Evolutionary conservation across 1,140 invertebrate species (phyloP).

Genomic region (Sycophila sp.): DNA sequence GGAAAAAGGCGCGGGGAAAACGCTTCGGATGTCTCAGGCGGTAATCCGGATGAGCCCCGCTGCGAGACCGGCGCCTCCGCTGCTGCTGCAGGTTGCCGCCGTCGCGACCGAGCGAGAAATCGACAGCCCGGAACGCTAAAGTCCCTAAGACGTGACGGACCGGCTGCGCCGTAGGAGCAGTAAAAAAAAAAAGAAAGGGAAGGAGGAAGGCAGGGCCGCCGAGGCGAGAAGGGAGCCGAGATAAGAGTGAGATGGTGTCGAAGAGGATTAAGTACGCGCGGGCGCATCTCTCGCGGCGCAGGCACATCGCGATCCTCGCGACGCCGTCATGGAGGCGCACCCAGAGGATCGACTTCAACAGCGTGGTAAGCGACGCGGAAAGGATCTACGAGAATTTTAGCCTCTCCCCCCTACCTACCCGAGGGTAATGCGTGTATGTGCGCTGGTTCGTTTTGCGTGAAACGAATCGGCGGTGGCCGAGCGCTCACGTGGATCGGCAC

Average conservation of each 20-base stretch:
- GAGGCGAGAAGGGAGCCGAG: background rate
- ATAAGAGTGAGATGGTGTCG: conserved; percentile 45
- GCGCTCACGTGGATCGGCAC: too few relatives aligned
- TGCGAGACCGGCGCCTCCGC: background rate
- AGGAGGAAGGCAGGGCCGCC: background rate
- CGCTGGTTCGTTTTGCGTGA: too few relatives aligned
- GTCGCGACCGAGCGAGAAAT: background rate
- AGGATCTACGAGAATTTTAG: background rate
- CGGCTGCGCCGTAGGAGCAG: background rate
- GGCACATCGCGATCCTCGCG: conserved; percentile 50
- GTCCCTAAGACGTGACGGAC: conserved; percentile 14
- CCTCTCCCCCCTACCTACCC: too few relatives aligned
- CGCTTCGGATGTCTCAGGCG: conserved; percentile 12
- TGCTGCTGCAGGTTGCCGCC: background rate
- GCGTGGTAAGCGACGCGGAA: conserved; percentile 41
- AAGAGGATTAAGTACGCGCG: conserved; percentile 56
- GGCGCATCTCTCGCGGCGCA: conserved; percentile 50
- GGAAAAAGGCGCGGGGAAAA: conserved; percentile 10
- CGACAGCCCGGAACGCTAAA: conserved; percentile 10
- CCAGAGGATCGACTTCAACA: conserved; percentile 45
- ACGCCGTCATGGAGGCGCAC: conserved; percentile 53
- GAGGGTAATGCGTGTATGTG: too few relatives aligned
- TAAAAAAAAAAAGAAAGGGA: background rate
- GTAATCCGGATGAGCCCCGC: conserved; percentile 36
- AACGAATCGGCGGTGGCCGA: too few relatives aligned